Percentiles rank a stretch among this genome's conserved stretches.
Conservation (phyloP, 2,797 vertebrate genomes). For the Siniperca scherzeri region DNA sequence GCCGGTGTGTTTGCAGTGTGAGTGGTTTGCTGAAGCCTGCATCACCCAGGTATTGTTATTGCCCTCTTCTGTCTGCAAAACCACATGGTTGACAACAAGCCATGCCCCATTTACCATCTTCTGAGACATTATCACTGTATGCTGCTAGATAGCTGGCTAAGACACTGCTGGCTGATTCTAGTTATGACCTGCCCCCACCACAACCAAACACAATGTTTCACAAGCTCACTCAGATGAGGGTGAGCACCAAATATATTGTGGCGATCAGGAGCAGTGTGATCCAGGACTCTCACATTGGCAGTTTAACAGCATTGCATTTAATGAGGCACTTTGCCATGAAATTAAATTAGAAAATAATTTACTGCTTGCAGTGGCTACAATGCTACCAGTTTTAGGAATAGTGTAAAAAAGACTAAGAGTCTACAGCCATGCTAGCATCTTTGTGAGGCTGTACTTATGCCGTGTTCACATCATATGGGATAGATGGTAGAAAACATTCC, state of each 20-base stretch:
- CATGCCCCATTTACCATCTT: conserved; percentile 60
- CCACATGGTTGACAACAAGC: conserved; percentile 51
- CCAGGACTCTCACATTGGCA: conserved; percentile 10
- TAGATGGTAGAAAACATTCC: not conserved
- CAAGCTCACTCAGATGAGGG: conserved; percentile 24
- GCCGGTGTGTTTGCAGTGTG: conserved; percentile 20
- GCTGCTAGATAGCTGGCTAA: conserved; percentile 12
- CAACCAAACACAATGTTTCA: conserved; percentile 34
- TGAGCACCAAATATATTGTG: conserved; percentile 10
- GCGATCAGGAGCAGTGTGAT: not conserved
- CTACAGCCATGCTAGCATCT: not conserved
- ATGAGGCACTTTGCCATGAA: not conserved
- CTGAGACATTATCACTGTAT: conserved; percentile 30
- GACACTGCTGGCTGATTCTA: conserved; percentile 27
- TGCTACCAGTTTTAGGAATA: not conserved
- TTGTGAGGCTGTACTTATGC: not conserved
- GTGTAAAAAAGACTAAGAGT: not conserved
- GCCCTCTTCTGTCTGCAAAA: conserved; percentile 41
- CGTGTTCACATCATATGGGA: not conserved
- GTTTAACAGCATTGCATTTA: not conserved
- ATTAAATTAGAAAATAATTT: not conserved
- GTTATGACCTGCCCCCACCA: conserved; percentile 23
- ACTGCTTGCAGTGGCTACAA: not conserved
- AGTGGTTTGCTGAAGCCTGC: conserved; percentile 34
- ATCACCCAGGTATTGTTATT: conserved; percentile 32